phyloP scores from a whole-genome alignment of 2,888 invertebrate species.

The Girardia tigrina region DNA sequence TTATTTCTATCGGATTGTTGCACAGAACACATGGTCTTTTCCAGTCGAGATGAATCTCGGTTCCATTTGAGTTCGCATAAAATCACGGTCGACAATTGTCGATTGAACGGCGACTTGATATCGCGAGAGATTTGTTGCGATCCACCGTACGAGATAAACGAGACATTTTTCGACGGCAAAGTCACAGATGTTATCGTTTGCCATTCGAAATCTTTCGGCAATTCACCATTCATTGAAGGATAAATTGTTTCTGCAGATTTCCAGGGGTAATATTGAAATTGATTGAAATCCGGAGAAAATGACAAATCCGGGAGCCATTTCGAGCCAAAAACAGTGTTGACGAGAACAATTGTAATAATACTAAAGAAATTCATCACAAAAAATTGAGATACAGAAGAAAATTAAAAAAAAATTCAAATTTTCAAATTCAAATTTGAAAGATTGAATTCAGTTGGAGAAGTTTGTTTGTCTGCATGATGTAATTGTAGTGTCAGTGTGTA shows the following conservation, averaged over 20 bases:
- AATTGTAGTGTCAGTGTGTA: too few species aligned
- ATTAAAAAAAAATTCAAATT: too few species aligned
- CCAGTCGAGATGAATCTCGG: neutral
- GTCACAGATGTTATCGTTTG: neutral
- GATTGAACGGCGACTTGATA: neutral
- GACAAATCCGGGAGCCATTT: neutral
- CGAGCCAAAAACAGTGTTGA: too few species aligned
- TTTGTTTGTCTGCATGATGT: too few species aligned
- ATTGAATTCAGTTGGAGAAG: too few species aligned
- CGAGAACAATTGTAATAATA: too few species aligned
- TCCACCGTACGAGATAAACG: neutral
- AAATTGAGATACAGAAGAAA: too few species aligned
- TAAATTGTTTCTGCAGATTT: neutral
- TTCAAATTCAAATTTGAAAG: too few species aligned
- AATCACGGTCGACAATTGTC: neutral
- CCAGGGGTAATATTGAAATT: neutral
- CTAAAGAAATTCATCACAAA: too few species aligned
- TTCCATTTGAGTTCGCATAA: neutral
- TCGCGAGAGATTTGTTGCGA: neutral
- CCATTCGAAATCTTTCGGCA: neutral
- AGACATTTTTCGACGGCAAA: neutral
- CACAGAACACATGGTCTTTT: neutral
- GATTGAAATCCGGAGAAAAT: neutral
- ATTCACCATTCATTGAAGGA: neutral
- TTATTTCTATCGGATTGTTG: neutral